Evolutionary conservation across 2,888 invertebrate genomes (phyloP).

Genomic region (Bruchidius siliquastri): DNA sequence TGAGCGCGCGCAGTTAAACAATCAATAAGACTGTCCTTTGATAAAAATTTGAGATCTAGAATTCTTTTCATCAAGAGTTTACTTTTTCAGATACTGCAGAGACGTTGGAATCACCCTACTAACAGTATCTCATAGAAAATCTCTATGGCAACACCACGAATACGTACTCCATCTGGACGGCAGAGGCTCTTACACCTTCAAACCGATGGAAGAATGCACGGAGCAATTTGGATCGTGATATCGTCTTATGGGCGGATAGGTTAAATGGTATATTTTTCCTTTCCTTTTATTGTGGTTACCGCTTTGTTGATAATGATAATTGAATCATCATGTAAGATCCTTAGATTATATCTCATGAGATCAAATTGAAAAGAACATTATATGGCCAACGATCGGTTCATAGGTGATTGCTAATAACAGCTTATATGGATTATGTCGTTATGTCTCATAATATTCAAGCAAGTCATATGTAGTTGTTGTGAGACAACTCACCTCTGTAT

Average conservation of each 20-base stretch:
- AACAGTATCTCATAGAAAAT: constrained; percentile 95
- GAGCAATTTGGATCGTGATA: constrained; percentile 90
- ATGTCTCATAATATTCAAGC: too few species aligned
- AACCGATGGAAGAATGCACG: constrained; percentile 77
- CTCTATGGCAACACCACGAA: constrained; percentile 96
- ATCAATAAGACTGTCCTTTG: too few species aligned
- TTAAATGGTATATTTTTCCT: neutral
- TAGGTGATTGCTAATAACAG: too few species aligned
- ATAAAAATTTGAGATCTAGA: too few species aligned
- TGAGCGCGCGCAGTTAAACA: too few species aligned
- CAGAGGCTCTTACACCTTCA: constrained; percentile 83
- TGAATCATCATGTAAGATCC: neutral
- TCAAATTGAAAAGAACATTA: too few species aligned
- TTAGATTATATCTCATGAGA: neutral
- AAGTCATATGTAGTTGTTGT: too few species aligned
- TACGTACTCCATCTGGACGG: constrained; percentile 96
- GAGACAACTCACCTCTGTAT: too few species aligned
- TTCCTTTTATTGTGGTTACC: neutral
- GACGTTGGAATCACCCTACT: constrained; percentile 87
- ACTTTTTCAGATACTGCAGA: constrained; percentile 62
- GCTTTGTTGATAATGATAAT: neutral
- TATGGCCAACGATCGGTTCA: too few species aligned
- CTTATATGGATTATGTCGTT: too few species aligned
- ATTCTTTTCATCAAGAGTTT: too few species aligned
- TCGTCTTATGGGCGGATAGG: neutral